A percentile compares a stretch with the other conserved stretches of the same genome.
Evolutionary conservation across 2,888 invertebrate species (phyloP).

Genomic region (Myopa testacea): DNA sequence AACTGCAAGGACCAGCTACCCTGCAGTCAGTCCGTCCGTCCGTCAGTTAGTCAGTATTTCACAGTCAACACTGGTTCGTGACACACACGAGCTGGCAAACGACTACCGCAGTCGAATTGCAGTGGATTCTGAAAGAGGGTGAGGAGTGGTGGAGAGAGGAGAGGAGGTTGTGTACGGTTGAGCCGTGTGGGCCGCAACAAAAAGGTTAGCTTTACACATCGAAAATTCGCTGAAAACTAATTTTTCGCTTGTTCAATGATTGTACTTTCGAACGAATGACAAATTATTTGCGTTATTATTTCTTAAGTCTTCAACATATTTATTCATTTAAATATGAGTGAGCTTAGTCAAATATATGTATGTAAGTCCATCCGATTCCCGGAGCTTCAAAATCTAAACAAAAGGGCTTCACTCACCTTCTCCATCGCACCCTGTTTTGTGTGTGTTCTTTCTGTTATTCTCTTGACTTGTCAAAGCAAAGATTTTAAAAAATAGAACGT

Average conservation of each 20-base stretch:
- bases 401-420: not conserved
- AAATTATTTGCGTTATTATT: no score
- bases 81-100: constrained; percentile 22
- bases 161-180: no score
- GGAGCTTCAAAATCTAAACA: not conserved
- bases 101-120: constrained; percentile 5
- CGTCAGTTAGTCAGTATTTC: not conserved
- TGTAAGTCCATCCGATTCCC: no score
- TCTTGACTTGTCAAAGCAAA: constrained; percentile 1
- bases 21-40: not conserved
- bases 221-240: no score
- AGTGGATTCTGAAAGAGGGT: not conserved
- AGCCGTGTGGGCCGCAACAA: no score
- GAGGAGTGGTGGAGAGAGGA: no score
- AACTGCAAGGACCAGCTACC: not conserved
- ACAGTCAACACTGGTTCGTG: not conserved
- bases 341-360: no score
- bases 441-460: not conserved
- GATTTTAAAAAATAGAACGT: not conserved
- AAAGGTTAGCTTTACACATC: no score
- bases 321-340: no score
- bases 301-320: no score
- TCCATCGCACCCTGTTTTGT: not conserved
- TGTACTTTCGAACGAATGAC: no score
- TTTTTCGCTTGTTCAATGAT: no score